phyloP scores from a whole-genome alignment of 2,797 vertebrate species.

The Schizopygopsis malacanthus region DNA sequence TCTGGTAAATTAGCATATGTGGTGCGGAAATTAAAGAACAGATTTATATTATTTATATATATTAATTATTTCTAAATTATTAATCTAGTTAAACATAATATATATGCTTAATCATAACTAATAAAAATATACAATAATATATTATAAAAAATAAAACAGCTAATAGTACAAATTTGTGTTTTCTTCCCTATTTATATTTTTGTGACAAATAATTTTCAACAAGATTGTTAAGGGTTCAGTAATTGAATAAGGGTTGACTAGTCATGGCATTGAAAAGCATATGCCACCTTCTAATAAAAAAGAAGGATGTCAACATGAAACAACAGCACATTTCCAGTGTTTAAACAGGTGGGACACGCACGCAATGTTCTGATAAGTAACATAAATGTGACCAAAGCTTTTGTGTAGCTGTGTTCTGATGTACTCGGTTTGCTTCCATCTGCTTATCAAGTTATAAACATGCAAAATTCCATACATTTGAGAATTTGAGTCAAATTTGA shows the following conservation, averaged over 20 bases:
- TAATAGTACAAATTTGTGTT: neutral
- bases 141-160: neutral
- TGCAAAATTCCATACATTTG: neutral
- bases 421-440: neutral
- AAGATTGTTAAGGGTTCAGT: neutral
- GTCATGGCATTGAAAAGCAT: neutral
- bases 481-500: neutral
- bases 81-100: neutral
- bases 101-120: neutral
- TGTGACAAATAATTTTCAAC: neutral
- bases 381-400: conserved; percentile 3
- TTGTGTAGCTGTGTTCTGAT: neutral
- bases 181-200: neutral
- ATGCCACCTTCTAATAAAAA: neutral
- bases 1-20: too few relatives aligned
- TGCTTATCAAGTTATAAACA: neutral
- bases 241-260: neutral
- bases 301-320: neutral
- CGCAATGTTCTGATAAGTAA: neutral
- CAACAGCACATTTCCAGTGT: neutral
- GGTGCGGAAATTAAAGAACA: too few relatives aligned
- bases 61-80: neutral
- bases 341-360: conserved; percentile 5
- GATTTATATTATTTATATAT: too few relatives aligned
- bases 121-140: neutral